phyloP scores from a whole-genome alignment of 2,888 invertebrate genomes.

The Prosapia bicincta region DNA sequence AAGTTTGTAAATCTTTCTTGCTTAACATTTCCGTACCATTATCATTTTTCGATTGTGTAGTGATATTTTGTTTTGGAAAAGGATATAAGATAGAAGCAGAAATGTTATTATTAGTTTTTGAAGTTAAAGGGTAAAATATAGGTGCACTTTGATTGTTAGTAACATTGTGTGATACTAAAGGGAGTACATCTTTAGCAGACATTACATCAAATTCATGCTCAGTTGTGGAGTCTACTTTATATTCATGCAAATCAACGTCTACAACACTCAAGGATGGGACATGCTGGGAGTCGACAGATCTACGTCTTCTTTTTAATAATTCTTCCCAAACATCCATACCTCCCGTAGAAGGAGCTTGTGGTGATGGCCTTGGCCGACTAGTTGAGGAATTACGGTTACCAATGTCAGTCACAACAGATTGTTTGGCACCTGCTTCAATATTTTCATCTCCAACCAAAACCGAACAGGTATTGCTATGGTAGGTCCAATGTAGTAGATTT shows the following conservation, averaged over 20 bases:
- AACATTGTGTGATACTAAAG: background rate
- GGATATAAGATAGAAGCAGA: background rate
- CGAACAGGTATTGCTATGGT: constrained; percentile 78
- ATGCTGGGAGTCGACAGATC: constrained; percentile 63
- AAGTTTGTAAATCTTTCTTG: background rate
- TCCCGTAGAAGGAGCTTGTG: constrained; percentile 52
- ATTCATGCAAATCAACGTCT: constrained; percentile 33
- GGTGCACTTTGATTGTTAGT: background rate
- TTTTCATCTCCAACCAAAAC: constrained; percentile 61
- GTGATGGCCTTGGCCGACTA: constrained; percentile 56
- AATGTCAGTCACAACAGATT: constrained; percentile 24
- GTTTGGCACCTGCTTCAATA: constrained; percentile 34
- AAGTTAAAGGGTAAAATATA: background rate
- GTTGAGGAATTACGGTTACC: constrained; percentile 54
- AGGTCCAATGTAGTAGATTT: constrained; percentile 80
- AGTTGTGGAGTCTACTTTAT: constrained; percentile 1
- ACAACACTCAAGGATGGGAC: constrained; percentile 44
- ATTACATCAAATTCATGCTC: constrained; percentile 1
- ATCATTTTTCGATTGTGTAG: background rate
- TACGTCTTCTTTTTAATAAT: constrained; percentile 54
- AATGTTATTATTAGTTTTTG: background rate
- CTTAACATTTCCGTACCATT: background rate
- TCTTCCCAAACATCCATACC: constrained; percentile 47
- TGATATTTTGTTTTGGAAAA: background rate
- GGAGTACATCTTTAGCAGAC: constrained; percentile 2